Evolutionary conservation across 1,140 invertebrate genomes (phyloP).

Genomic region (Dreissena polymorpha): DNA sequence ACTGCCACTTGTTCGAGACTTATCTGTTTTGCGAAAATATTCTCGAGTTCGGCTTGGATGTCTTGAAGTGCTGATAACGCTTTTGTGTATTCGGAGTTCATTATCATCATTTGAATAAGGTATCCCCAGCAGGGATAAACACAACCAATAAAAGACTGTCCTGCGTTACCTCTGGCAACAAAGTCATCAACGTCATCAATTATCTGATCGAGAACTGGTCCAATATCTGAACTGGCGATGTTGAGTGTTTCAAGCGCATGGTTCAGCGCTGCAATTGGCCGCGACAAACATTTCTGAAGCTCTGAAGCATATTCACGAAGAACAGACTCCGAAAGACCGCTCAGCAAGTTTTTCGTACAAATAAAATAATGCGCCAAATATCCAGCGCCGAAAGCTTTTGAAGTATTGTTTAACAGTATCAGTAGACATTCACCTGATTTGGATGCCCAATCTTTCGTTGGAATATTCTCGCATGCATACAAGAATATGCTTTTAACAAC

Average conservation of each 20-base stretch:
- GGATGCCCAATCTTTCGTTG: not conserved
- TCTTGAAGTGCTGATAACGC: slow-evolving; percentile 10
- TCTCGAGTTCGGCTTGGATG: not conserved
- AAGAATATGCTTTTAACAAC: slow-evolving; percentile 34
- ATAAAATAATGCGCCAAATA: slow-evolving; percentile 28
- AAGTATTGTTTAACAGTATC: slow-evolving; percentile 16
- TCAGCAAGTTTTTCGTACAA: slow-evolving; percentile 1
- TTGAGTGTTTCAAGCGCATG: slow-evolving; percentile 4
- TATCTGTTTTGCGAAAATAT: not conserved
- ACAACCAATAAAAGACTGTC: no score
- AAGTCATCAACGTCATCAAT: no score
- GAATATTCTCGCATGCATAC: slow-evolving; percentile 32
- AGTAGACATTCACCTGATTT: slow-evolving; percentile 21
- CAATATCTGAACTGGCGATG: slow-evolving; percentile 2
- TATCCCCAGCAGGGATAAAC: not conserved
- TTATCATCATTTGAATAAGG: not conserved
- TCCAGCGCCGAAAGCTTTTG: not conserved
- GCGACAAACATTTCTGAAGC: not conserved
- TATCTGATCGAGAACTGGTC: no score
- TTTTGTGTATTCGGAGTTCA: not conserved
- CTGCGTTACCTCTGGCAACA: not conserved
- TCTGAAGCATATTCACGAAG: not conserved
- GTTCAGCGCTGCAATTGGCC: slow-evolving; percentile 9
- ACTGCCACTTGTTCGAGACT: not conserved
- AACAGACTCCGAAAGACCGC: not conserved